Evolutionary conservation across 2,113 vertebrate genomes (phyloP).

Genomic region (Cygnus buccinator): DNA sequence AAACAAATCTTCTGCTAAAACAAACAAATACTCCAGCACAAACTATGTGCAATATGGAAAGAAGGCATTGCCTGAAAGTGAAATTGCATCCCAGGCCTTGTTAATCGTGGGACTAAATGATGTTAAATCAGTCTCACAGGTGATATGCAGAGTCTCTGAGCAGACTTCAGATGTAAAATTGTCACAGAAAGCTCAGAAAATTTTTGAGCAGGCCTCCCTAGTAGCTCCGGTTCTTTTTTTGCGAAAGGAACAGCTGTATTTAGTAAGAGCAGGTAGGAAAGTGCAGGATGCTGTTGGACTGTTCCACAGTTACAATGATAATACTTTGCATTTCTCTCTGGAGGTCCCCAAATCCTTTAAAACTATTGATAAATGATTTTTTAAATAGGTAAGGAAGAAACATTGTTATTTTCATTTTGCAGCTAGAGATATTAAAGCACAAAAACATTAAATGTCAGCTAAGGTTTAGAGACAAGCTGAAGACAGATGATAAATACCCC

Average conservation of each 20-base stretch:
- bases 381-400: background rate
- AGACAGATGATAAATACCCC: background rate
- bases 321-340: background rate
- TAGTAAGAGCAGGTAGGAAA: background rate
- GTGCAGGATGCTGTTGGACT: background rate
- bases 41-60: accelerated
- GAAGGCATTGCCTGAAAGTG: background rate
- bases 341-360: background rate
- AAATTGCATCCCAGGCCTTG: background rate
- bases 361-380: background rate
- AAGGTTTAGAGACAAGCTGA: background rate
- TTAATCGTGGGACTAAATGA: background rate
- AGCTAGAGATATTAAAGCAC: background rate
- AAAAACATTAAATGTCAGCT: background rate
- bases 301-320: background rate
- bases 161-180: background rate
- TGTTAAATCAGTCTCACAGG: background rate
- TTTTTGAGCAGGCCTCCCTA: background rate
- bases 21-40: background rate
- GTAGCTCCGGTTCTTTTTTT: background rate
- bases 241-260: background rate
- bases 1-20: background rate
- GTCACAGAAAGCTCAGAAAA: background rate
- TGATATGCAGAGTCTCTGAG: background rate
- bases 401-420: background rate